Conservation (phyloP, 2,797 vertebrate species). For the Ctenochaetus hawaiiensis region DNA sequence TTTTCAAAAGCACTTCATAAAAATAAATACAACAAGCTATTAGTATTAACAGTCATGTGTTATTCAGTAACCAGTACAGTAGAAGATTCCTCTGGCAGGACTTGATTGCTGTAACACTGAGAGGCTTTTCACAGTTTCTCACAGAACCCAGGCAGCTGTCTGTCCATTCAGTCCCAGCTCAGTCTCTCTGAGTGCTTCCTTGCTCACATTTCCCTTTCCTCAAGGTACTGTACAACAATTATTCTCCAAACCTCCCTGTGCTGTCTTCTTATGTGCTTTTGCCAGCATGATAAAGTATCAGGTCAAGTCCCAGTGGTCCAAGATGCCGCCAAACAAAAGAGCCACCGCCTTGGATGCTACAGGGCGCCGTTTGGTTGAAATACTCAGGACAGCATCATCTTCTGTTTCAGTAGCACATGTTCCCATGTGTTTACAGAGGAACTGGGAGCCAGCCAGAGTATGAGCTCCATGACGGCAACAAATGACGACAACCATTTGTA, state of each 20-base stretch:
- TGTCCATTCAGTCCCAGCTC: slow-evolving; percentile 87
- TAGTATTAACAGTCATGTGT: slow-evolving; percentile 97
- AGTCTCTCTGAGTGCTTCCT: slow-evolving; percentile 74
- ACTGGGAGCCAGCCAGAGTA: slow-evolving; percentile 83
- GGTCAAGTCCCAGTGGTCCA: slow-evolving; percentile 64
- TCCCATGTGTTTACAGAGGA: slow-evolving; percentile 86
- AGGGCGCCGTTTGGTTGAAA: slow-evolving; percentile 68
- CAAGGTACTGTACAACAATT: slow-evolving; percentile 81
- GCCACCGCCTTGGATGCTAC: slow-evolving; percentile 78
- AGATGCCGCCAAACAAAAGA: slow-evolving; percentile 68
- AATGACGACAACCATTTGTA: slow-evolving; percentile 80
- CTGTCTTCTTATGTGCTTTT: slow-evolving; percentile 87
- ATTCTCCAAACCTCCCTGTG: slow-evolving; percentile 43
- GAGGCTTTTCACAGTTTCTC: slow-evolving; percentile 95
- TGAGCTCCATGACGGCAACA: slow-evolving; percentile 80
- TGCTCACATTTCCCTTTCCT: slow-evolving; percentile 58
- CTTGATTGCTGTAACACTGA: slow-evolving; percentile 95
- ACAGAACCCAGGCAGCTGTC: slow-evolving; percentile 86
- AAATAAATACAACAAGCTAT: slow-evolving; percentile 99
- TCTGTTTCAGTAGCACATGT: slow-evolving; percentile 82
- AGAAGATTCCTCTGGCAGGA: slow-evolving; percentile 88
- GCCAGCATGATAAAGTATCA: slow-evolving; percentile 78
- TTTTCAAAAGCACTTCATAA: slow-evolving; percentile 92
- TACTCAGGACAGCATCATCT: slow-evolving; percentile 69
- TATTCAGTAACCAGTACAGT: slow-evolving; percentile 94